Conservation (phyloP, 2,797 vertebrate species). For the Myotis vivesi region DNA sequence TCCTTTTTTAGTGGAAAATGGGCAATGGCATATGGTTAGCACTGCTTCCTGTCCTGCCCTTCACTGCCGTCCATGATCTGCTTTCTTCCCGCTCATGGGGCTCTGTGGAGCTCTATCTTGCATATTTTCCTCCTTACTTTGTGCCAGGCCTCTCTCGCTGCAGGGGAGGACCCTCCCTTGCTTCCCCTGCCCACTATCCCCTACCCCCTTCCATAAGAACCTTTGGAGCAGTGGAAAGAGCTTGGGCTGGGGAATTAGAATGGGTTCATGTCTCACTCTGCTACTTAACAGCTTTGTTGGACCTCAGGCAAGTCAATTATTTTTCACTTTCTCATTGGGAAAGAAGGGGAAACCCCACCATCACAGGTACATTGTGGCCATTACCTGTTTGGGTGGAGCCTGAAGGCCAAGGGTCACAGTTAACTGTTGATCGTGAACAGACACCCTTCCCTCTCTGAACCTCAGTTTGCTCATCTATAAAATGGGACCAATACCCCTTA, state of each 20-base stretch:
- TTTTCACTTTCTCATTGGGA: neutral
- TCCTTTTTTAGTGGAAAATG: neutral
- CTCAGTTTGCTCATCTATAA: neutral
- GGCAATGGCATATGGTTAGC: neutral
- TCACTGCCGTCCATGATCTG: neutral
- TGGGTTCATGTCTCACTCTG: neutral
- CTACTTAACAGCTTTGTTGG: neutral
- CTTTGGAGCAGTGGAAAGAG: neutral
- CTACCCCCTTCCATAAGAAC: neutral
- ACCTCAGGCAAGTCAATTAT: neutral
- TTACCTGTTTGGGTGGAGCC: no score
- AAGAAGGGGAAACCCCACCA: neutral
- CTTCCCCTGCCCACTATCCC: no score
- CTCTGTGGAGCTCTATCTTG: neutral
- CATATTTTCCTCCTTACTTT: neutral
- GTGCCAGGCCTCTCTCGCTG: neutral
- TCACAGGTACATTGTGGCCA: neutral
- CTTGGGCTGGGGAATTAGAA: neutral
- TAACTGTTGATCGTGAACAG: neutral
- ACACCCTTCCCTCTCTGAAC: neutral
- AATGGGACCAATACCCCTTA: neutral
- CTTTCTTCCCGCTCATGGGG: neutral
- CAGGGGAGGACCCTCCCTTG: neutral
- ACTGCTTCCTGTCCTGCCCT: neutral
- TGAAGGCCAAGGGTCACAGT: fast-evolving